Evolutionary conservation across 2,888 invertebrate species (phyloP), one percentile per base, ranked within the genome.

Genomic region (Adineta ricciae): DNA sequence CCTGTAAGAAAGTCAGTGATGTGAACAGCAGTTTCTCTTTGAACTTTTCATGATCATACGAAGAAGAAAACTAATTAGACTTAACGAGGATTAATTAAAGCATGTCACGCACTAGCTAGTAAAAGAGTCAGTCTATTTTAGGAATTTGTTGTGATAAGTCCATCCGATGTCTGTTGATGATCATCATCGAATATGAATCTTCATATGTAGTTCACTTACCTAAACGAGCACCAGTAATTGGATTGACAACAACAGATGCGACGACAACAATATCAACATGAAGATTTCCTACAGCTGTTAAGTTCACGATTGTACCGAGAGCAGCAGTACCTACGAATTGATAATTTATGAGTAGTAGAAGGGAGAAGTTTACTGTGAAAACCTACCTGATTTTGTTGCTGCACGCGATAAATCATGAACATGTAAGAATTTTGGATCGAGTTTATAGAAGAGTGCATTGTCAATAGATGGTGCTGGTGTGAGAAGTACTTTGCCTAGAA

Each of bases 401-500:
- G 85, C 85, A 32, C 52, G 56, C 24, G 52, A 83, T 36, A 85
- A 52, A n/a, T 52, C 50, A 49, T 83, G 49, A 21, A 21, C 19
- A 50, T 49, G 32, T 50, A 83, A 52, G 50, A 83, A 83, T 50
- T 52, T 49, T 32, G 83, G 83, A 83, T 83, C 83, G 11, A 83
- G 21, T 83, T 83, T 83, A 27, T 83, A 83, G 24, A 83, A 83
- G 16, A 83, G 32, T 36, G 83, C 83, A 52, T 32, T 36, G 24
- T 85, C 85, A 46, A 85, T 64, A 1, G 85, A 83, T 72, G 85
- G 85, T 32, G 84, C 50, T 27, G 85, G 85, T 14, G 85, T 85
- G 38, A 85, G 73, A 41, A 85, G 49, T 56, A 84, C 83, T 72
- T 85, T 85, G 16, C 64, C 64, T 64, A 36, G 19, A 32, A 36